Conservation (phyloP, 64 coral and sea anemone species). For the Dendrophyllia cribrosa region DNA sequence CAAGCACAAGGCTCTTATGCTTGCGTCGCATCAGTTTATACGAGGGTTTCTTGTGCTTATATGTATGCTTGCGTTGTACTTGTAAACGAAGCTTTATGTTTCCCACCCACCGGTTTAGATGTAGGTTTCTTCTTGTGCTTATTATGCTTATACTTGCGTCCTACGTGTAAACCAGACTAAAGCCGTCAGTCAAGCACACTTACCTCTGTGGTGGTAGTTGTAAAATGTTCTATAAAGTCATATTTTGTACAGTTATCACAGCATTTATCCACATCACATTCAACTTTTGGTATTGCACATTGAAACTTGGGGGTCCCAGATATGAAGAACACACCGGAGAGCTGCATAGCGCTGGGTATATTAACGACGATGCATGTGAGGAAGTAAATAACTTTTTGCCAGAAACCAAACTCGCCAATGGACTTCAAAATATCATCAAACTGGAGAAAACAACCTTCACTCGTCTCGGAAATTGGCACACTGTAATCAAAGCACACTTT, state of each 20-base stretch:
- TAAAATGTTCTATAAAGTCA: constrained; percentile 60
- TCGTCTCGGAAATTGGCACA: background rate
- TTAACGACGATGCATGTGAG: constrained; percentile 32
- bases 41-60: too few relatives aligned
- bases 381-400: constrained; percentile 53
- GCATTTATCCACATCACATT: constrained; percentile 64
- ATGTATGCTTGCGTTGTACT: too few relatives aligned
- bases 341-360: constrained; percentile 40
- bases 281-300: constrained; percentile 36
- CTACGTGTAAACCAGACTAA: too few relatives aligned
- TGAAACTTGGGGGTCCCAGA: constrained; percentile 65
- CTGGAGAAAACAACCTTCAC: background rate
- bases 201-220: constrained; percentile 79
- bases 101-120: too few relatives aligned
- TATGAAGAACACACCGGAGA: constrained; percentile 13
- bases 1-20: too few relatives aligned
- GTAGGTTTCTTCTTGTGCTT: too few relatives aligned
- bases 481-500: background rate
- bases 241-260: constrained; percentile 67
- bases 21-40: too few relatives aligned
- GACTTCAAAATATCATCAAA: constrained; percentile 64
- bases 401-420: constrained; percentile 62
- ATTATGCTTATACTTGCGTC: too few relatives aligned
- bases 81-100: too few relatives aligned
- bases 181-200: background rate